Evolutionary conservation across 2,888 invertebrate genomes (phyloP).

Genomic region (Apodemia hepburni): DNA sequence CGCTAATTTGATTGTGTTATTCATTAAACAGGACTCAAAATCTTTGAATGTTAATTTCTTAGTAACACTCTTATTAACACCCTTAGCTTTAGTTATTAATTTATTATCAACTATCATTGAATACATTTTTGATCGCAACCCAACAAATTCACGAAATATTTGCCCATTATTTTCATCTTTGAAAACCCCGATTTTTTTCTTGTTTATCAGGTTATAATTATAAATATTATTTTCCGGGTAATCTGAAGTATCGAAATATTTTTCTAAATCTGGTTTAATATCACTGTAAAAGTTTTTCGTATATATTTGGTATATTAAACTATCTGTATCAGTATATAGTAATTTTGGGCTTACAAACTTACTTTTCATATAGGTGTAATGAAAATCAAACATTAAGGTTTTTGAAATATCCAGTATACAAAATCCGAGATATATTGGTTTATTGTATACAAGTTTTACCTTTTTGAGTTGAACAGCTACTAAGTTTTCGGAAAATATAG

Average conservation of each 20-base stretch:
- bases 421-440: conserved; percentile 35
- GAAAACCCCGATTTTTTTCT: conserved; percentile 37
- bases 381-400: conserved; percentile 34
- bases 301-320: conserved; percentile 34
- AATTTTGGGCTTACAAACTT: conserved; percentile 25
- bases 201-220: conserved; percentile 29
- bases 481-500: conserved; percentile 41
- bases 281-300: conserved; percentile 34
- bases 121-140: conserved; percentile 40
- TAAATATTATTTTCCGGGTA: conserved; percentile 26
- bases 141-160: conserved; percentile 35
- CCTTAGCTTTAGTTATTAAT: conserved; percentile 33
- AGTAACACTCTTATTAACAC: conserved; percentile 28
- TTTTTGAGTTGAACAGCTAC: conserved; percentile 34
- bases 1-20: conserved; percentile 21
- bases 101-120: conserved; percentile 32
- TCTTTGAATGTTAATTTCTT: conserved; percentile 19
- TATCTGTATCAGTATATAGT: conserved; percentile 36
- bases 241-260: conserved; percentile 9
- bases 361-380: conserved; percentile 30
- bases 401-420: conserved; percentile 31
- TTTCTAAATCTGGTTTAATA: conserved; percentile 30
- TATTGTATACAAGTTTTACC: conserved; percentile 29
- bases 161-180: conserved; percentile 38
- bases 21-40: conserved; percentile 29